A percentile compares a stretch with the other conserved stretches of the same genome.
These are phyloP conservation scores for Acanthornis magna DNA, from an alignment of 2,797 vertebrate genomes.

Conservation along the genomic window DNA sequence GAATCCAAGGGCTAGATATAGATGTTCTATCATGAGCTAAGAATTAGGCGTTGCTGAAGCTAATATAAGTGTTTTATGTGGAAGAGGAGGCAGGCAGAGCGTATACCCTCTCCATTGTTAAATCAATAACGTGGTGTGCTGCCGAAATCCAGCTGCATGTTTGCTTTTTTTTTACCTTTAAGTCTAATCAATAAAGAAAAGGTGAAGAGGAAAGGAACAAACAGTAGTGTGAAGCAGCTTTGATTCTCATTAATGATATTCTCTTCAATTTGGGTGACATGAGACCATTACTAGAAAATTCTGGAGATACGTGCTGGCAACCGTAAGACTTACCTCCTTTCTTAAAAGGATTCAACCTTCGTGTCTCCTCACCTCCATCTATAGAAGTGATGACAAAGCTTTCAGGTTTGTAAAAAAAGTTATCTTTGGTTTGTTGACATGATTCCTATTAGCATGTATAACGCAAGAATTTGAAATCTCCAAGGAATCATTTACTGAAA, in stretches of 20 bases:
- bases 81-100: not conserved
- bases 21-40: not conserved
- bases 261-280: not conserved
- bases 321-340: not conserved
- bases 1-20: not conserved
- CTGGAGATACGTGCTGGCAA: not conserved
- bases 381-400: not conserved
- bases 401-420: not conserved
- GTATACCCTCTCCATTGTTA: not conserved
- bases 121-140: conserved; percentile 14
- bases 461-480: not conserved
- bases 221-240: not conserved
- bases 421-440: not conserved
- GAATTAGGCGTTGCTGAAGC: not conserved
- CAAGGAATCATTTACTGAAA: not conserved
- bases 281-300: not conserved
- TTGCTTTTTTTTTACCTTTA: not conserved
- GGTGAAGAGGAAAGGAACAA: not conserved
- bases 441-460: not conserved
- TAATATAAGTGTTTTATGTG: conserved; percentile 28
- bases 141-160: not conserved
- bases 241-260: not conserved
- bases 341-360: not conserved
- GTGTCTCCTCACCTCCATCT: not conserved
- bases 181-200: conserved; percentile 23